Evolutionary conservation across 2,888 invertebrate species (phyloP), one percentile per base, ranked within the genome.

Genomic region (Chaetogeoica ovagalla): DNA sequence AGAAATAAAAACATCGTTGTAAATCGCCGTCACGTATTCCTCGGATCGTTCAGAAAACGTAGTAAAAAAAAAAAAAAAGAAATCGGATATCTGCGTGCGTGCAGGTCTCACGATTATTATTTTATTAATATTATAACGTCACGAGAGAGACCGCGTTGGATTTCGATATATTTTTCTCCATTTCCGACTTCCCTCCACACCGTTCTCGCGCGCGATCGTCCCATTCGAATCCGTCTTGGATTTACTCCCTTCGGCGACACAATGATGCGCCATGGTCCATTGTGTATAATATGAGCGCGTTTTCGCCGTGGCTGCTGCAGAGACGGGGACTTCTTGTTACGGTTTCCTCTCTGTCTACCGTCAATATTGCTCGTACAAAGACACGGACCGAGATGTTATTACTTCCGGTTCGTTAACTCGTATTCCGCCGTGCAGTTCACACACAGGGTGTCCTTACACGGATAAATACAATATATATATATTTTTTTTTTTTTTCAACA

Each of bases 181-280:
- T 3, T 15, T 48, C n/a, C 30, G 6, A 15, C 8, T 13, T 19
- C 11, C 7, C 43, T 60, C 43, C 43, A 43, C 43, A 9, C 43
- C 43, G 43, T 43, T 39, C n/a, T n/a, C 30, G 1, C 30, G 30
- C 30, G 4, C 43, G 43, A 43, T 7, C 8, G 43, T 7, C 43
- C 43, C 4, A 43, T 7, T 9, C 43, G 43, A 9, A 62, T 7
- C 43, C 43, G 43, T 9, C 8, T 9, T 9, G 43, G 43, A 62
- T 73, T 72, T n/a, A n/a, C 48, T 30, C n/a, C 19, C 13, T 19
- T 72, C 60, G 48, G 69, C n/a, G n/a, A n/a, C 30, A 69, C 69
- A 69, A 69, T 52, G 30, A 30, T 23, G 43, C 30, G 43, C 1
- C 59, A n/a, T n/a, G 13, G 21, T 23, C 23, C 21, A 23, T 59